Conservation (phyloP, 1,140 invertebrate genomes). For the Hyposmocoma kahamanoa region DNA sequence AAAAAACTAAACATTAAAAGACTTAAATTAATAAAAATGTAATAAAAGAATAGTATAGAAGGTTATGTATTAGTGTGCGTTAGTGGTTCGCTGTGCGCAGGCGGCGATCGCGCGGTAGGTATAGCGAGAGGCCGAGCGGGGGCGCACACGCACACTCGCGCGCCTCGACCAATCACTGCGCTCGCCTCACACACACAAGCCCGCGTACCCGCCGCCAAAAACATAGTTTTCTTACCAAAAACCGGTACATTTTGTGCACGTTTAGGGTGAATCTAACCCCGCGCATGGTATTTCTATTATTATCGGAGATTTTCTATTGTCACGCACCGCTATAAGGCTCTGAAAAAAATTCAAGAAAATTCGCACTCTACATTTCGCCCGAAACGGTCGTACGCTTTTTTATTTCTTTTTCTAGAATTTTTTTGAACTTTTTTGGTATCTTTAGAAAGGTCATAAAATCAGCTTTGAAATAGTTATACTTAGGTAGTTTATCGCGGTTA, state of each 20-base stretch:
- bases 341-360: slow-evolving; percentile 48
- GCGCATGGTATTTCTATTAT: slow-evolving; percentile 30
- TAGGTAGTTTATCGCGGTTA: slow-evolving; percentile 10
- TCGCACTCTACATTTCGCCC: slow-evolving; percentile 20
- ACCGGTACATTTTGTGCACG: slow-evolving; percentile 43
- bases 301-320: background rate
- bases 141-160: slow-evolving; percentile 28
- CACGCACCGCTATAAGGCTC: slow-evolving; percentile 5
- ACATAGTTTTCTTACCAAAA: slow-evolving; percentile 34
- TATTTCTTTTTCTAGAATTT: slow-evolving; percentile 10
- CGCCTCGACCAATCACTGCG: slow-evolving; percentile 41
- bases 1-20: no score
- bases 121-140: slow-evolving; percentile 32
- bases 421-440: slow-evolving; percentile 7
- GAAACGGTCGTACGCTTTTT: slow-evolving; percentile 21
- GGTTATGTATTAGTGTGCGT: background rate
- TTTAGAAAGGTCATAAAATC: slow-evolving; percentile 14
- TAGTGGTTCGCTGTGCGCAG: slow-evolving; percentile 12
- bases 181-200: slow-evolving; percentile 31
- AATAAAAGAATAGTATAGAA: no score
- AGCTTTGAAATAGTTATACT: slow-evolving; percentile 20
- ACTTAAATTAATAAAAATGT: no score
- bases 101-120: slow-evolving; percentile 19
- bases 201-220: slow-evolving; percentile 22
- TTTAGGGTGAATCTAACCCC: slow-evolving; percentile 40